These are phyloP conservation scores for Podiceps cristatus DNA, from an alignment of 2,113 vertebrate genomes.

Conservation along the genomic window DNA sequence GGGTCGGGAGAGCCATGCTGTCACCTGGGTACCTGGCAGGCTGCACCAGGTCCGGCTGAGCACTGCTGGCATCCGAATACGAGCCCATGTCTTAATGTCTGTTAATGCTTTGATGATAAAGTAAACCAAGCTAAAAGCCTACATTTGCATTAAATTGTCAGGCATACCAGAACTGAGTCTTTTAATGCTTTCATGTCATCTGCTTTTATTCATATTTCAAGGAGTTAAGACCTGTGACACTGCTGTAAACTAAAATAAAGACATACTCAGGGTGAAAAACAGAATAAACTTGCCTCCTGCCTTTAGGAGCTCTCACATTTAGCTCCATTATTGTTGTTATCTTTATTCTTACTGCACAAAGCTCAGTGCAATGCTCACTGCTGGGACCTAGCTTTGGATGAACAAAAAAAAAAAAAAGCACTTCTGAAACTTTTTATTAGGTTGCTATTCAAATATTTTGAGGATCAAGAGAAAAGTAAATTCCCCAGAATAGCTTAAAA, in stretches of 20 bases:
- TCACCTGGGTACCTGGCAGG: neutral
- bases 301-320: neutral
- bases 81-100: neutral
- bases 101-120: neutral
- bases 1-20: rapidly evolving
- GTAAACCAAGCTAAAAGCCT: neutral
- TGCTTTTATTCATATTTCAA: neutral
- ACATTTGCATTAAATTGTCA: neutral
- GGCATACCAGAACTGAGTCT: neutral
- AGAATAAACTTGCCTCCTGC: neutral
- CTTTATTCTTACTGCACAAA: neutral
- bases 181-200: rapidly evolving
- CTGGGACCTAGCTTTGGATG: neutral
- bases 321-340: neutral
- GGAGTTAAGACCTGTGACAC: neutral
- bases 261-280: slow-evolving; percentile 12
- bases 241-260: neutral
- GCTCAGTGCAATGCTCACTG: neutral
- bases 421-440: neutral
- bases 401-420: neutral
- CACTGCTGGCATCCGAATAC: neutral
- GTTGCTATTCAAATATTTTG: neutral
- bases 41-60: neutral
- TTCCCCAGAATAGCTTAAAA: neutral
- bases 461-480: neutral